These are phyloP conservation scores for Rhinogobius similis DNA, from an alignment of 2,113 vertebrate species.

Conservation along the genomic window DNA sequence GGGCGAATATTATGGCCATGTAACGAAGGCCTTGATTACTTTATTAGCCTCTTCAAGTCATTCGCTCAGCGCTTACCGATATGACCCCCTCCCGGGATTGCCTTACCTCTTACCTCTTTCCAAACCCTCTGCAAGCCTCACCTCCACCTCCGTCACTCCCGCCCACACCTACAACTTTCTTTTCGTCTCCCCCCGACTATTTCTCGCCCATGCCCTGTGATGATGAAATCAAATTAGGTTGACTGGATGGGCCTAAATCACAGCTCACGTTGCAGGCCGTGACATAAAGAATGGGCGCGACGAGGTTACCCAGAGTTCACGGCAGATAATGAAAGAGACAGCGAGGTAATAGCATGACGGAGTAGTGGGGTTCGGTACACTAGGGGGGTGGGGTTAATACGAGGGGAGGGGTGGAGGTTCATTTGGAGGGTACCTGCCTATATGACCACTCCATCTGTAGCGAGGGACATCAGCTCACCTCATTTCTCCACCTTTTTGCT, in stretches of 20 bases:
- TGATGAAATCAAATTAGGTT: conserved; percentile 87
- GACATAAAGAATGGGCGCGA: conserved; percentile 85
- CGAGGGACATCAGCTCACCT: conserved; percentile 58
- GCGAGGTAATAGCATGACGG: conserved; percentile 82
- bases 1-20: conserved; percentile 80
- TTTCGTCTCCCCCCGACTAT: conserved; percentile 40
- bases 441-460: conserved; percentile 73
- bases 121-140: conserved; percentile 37
- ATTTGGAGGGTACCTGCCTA: conserved; percentile 81
- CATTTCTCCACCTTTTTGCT: conserved; percentile 50
- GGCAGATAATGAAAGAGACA: conserved; percentile 85
- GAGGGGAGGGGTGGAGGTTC: conserved; percentile 76
- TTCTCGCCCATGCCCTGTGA: conserved; percentile 62
- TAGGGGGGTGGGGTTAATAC: conserved; percentile 74
- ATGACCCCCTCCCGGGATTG: conserved; percentile 63
- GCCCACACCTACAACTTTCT: conserved; percentile 31
- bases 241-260: conserved; percentile 83
- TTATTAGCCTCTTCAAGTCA: conserved; percentile 82
- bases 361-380: conserved; percentile 80
- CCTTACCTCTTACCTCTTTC: conserved; percentile 35
- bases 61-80: conserved; percentile 75
- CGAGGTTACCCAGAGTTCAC: conserved; percentile 85
- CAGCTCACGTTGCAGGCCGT: conserved; percentile 74
- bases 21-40: conserved; percentile 82
- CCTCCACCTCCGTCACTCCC: conserved; percentile 38